phyloP scores from a whole-genome alignment of 2,113 vertebrate genomes.

The Cyphomyrus plagiostoma region DNA sequence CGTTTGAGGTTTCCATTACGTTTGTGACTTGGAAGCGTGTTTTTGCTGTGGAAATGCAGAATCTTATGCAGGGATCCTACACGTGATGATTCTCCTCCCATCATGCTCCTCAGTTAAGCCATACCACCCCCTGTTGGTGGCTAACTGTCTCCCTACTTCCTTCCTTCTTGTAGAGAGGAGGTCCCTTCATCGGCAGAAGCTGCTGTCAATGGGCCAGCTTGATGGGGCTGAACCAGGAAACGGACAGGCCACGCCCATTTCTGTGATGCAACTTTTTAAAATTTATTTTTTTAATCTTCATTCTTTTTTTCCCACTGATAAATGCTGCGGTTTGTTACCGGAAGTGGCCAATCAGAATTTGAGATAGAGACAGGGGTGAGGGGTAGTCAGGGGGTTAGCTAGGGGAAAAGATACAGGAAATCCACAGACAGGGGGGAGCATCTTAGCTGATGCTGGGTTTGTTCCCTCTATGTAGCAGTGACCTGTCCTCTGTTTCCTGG shows the following conservation, averaged over 20 bases:
- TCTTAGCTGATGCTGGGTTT: conserved; percentile 50
- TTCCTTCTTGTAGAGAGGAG: conserved; percentile 55
- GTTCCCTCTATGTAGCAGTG: conserved; percentile 68
- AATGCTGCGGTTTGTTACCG: conserved; percentile 78
- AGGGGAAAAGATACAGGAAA: conserved; percentile 32
- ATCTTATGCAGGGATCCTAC: background rate
- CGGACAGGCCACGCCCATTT: conserved; percentile 39
- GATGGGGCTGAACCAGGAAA: conserved; percentile 47
- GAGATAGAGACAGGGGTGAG: background rate
- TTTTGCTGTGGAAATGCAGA: background rate
- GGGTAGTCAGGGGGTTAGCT: background rate
- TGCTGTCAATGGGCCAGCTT: conserved; percentile 77
- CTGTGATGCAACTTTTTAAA: conserved; percentile 67
- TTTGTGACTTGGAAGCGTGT: background rate
- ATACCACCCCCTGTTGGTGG: conserved; percentile 6
- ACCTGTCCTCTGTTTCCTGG: conserved; percentile 35
- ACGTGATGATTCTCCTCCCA: background rate
- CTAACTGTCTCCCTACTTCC: conserved; percentile 3
- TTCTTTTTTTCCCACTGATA: conserved; percentile 56
- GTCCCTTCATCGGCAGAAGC: conserved; percentile 58
- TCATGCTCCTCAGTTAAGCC: background rate
- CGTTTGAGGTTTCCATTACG: background rate
- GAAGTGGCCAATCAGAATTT: conserved; percentile 71
- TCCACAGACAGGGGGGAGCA: conserved; percentile 34
- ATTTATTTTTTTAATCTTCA: conserved; percentile 24